A percentile compares a stretch with the other conserved stretches of the same genome.
phyloP scores from a whole-genome alignment of 2,888 invertebrate species.

The Mechanitis messenoides region DNA sequence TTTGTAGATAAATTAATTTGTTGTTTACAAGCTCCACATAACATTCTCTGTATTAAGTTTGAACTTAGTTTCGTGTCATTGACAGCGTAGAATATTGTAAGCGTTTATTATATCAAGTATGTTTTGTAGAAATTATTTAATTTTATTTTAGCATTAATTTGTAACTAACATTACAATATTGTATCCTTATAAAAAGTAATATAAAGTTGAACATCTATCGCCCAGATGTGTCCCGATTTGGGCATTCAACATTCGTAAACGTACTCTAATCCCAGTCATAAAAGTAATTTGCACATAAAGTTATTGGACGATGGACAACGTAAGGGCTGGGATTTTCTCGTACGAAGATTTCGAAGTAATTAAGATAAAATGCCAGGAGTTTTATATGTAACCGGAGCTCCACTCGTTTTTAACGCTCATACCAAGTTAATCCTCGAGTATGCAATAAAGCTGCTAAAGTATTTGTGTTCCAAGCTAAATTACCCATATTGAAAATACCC shows the following conservation, averaged over 20 bases:
- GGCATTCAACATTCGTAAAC: constrained; percentile 72
- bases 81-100: neutral
- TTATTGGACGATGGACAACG: constrained; percentile 74
- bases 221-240: constrained; percentile 52
- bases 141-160: too few relatives aligned
- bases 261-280: constrained; percentile 72
- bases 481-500: constrained; percentile 76
- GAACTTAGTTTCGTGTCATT: constrained; percentile 4
- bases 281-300: constrained; percentile 76
- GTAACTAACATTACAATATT: too few relatives aligned
- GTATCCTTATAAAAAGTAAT: constrained; percentile 6
- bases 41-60: constrained; percentile 16
- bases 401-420: constrained; percentile 70
- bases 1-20: constrained; percentile 30
- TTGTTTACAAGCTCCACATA: constrained; percentile 18
- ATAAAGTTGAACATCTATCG: constrained; percentile 40
- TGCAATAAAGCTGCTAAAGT: constrained; percentile 74
- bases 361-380: constrained; percentile 73
- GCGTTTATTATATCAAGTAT: too few relatives aligned
- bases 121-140: too few relatives aligned
- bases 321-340: constrained; percentile 72
- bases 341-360: constrained; percentile 74
- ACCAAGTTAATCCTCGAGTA: constrained; percentile 72
- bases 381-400: constrained; percentile 65
- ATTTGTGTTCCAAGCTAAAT: constrained; percentile 72